A percentile compares a stretch with the other conserved stretches of the same genome.
phyloP scores from a whole-genome alignment of 2,113 vertebrate genomes.

The Serilophus lunatus region DNA sequence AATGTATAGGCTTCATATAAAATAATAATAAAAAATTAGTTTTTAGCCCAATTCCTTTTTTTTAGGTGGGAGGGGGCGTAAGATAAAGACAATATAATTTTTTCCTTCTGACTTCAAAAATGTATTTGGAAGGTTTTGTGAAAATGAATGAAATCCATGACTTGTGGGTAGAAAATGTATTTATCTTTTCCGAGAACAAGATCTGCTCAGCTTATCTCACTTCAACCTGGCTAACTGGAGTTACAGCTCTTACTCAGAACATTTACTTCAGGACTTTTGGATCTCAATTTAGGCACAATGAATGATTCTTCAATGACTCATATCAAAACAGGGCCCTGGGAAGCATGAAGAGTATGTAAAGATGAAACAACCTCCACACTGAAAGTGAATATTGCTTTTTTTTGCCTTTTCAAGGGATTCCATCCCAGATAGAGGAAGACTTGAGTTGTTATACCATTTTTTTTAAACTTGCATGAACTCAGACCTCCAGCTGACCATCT shows the following conservation, averaged over 20 bases:
- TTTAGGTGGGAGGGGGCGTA: too few relatives aligned
- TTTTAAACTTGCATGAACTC: background rate
- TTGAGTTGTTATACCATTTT: background rate
- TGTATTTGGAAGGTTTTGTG: background rate
- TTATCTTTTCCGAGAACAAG: background rate
- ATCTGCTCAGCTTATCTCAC: background rate
- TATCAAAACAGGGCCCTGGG: background rate
- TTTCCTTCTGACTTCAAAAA: too few relatives aligned
- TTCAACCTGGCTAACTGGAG: background rate
- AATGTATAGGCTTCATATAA: background rate
- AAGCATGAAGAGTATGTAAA: background rate
- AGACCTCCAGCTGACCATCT: background rate
- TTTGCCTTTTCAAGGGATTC: constrained; percentile 1
- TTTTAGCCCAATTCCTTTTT: too few relatives aligned
- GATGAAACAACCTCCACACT: background rate
- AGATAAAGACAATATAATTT: too few relatives aligned
- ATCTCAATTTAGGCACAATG: background rate
- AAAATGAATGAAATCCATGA: background rate
- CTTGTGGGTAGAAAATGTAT: background rate
- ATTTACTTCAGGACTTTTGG: background rate
- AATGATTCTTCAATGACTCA: background rate
- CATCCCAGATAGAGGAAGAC: background rate
- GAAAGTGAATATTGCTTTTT: background rate
- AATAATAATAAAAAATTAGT: too few relatives aligned
- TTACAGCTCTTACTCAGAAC: background rate